A percentile compares a stretch with the other conserved stretches of the same genome.
phyloP scores from a whole-genome alignment of 2,888 invertebrate genomes.

The Tipula confusa region DNA sequence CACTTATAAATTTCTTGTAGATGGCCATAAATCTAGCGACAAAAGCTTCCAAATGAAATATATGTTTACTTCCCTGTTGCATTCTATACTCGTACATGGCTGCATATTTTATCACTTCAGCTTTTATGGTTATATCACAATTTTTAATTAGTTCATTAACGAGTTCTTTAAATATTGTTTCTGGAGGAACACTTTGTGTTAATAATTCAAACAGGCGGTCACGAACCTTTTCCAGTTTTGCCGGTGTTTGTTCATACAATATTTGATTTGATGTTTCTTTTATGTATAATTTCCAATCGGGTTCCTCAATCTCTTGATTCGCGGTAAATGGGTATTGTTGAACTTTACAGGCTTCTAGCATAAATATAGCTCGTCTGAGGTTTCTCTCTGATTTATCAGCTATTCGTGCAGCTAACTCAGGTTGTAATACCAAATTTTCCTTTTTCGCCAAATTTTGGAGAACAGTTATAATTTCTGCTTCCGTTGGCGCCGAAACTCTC shows the following conservation, averaged over 20 bases:
- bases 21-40: slow-evolving; percentile 94
- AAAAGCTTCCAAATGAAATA: slow-evolving; percentile 97
- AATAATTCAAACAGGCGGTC: slow-evolving; percentile 88
- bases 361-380: slow-evolving; percentile 83
- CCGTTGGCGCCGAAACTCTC: slow-evolving; percentile 82
- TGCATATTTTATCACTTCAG: slow-evolving; percentile 78
- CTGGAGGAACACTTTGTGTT: slow-evolving; percentile 88
- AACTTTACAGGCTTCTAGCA: slow-evolving; percentile 90
- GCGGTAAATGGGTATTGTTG: slow-evolving; percentile 80
- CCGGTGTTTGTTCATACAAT: slow-evolving; percentile 79
- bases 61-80: slow-evolving; percentile 86
- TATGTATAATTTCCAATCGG: slow-evolving; percentile 91
- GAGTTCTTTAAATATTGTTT: slow-evolving; percentile 84
- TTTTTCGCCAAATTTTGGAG: slow-evolving; percentile 68
- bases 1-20: slow-evolving; percentile 71
- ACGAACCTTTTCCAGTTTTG: slow-evolving; percentile 77
- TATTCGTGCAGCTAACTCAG: slow-evolving; percentile 70
- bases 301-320: slow-evolving; percentile 76
- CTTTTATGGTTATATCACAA: slow-evolving; percentile 86
- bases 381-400: slow-evolving; percentile 80
- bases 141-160: slow-evolving; percentile 78
- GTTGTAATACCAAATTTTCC: slow-evolving; percentile 74
- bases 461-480: slow-evolving; percentile 66
- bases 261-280: slow-evolving; percentile 82
- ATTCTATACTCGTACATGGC: slow-evolving; percentile 90